Percentiles rank a stretch among this genome's conserved stretches.
Evolutionary conservation across 2,797 vertebrate genomes (phyloP).

Genomic region (Vespertilio murinus): DNA sequence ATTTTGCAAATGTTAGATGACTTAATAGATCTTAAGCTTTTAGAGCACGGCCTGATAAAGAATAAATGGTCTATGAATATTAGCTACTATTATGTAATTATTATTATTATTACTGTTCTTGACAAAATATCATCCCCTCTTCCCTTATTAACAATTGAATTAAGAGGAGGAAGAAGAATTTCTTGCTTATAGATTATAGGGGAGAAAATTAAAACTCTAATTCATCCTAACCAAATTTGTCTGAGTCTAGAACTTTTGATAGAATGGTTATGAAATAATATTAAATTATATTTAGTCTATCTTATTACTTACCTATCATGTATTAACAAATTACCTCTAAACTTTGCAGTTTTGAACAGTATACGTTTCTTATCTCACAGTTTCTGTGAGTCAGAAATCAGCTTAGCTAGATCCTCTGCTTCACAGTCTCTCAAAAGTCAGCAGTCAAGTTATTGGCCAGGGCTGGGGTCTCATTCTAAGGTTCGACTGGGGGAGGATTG

Average conservation of each 20-base stretch:
- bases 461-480: neutral
- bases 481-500: neutral
- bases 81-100: neutral
- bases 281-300: neutral
- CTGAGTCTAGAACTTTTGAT: neutral
- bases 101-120: neutral
- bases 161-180: neutral
- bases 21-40: neutral
- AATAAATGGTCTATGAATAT: neutral
- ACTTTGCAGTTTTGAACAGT: neutral
- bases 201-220: slow-evolving; percentile 15
- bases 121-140: neutral
- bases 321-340: neutral
- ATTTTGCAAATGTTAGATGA: neutral
- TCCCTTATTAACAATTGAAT: neutral
- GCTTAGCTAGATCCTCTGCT: neutral
- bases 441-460: neutral
- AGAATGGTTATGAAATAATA: neutral
- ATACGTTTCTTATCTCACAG: neutral
- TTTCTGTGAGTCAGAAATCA: neutral
- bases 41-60: neutral
- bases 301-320: neutral
- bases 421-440: neutral
- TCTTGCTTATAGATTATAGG: neutral
- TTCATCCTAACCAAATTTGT: neutral